These are phyloP conservation scores for Tauraco hartlaubi DNA, from an alignment of 2,797 vertebrate species.

Conservation along the genomic window DNA sequence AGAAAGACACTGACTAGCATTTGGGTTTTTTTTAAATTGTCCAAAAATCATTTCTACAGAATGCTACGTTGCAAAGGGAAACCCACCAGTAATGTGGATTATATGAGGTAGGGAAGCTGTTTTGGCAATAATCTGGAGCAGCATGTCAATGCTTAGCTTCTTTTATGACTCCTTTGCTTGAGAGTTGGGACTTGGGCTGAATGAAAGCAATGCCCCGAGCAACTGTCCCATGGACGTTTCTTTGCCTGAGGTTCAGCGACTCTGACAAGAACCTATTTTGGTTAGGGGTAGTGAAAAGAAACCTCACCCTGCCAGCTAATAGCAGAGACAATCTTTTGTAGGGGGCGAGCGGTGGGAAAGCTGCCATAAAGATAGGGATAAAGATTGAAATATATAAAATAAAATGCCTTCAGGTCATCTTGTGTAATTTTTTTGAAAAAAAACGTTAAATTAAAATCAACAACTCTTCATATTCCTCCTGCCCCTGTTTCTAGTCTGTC, in stretches of 20 bases:
- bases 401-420: not conserved
- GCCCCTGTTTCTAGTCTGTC: not conserved
- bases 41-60: not conserved
- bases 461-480: not conserved
- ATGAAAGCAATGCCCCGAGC: not conserved
- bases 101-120: not conserved
- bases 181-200: not conserved
- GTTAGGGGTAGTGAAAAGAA: not conserved
- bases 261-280: not conserved
- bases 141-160: not conserved
- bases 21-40: not conserved
- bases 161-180: not conserved
- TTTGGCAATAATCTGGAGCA: not conserved
- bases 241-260: not conserved
- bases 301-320: not conserved
- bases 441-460: not conserved
- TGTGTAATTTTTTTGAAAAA: not conserved
- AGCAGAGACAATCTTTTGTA: not conserved
- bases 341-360: fast-evolving
- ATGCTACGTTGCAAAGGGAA: not conserved
- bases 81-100: not conserved
- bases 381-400: not conserved
- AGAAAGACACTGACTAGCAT: not conserved
- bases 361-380: not conserved
- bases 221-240: not conserved